Conservation (phyloP, 2,888 invertebrate genomes). For the Drosophila affinis region DNA sequence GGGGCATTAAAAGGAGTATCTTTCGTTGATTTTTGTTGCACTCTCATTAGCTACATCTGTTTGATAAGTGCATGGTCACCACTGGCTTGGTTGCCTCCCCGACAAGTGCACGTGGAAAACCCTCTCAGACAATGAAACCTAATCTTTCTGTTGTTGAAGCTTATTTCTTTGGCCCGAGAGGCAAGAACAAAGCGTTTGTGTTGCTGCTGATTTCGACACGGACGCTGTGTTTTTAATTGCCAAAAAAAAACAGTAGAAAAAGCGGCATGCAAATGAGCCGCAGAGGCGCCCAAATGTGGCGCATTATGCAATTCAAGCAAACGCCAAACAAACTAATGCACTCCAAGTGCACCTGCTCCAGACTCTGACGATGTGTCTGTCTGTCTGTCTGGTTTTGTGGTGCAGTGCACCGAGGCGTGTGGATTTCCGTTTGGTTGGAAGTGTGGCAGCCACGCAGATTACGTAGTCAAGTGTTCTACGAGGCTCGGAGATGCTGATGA, state of each 20-base stretch:
- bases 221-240: constrained; percentile 70
- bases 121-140: constrained; percentile 36
- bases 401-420: constrained; percentile 75
- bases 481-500: constrained; percentile 1
- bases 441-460: constrained; percentile 31
- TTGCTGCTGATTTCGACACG: constrained; percentile 61
- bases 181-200: constrained; percentile 62
- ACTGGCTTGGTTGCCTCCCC: no score
- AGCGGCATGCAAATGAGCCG: constrained; percentile 66
- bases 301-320: constrained; percentile 58
- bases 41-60: neutral
- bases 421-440: constrained; percentile 67
- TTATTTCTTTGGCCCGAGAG: constrained; percentile 40
- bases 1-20: no score
- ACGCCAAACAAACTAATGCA: constrained; percentile 38
- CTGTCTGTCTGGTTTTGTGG: constrained; percentile 5
- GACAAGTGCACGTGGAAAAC: constrained; percentile 5
- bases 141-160: constrained; percentile 43
- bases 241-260: constrained; percentile 30
- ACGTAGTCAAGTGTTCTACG: constrained; percentile 58
- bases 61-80: no score
- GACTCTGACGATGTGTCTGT: constrained; percentile 20
- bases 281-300: constrained; percentile 48
- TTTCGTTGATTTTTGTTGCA: neutral
- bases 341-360: constrained; percentile 58